Percentiles rank a stretch among this genome's conserved stretches.
phyloP scores from a whole-genome alignment of 1,140 invertebrate species.

The Papilio dardanus region DNA sequence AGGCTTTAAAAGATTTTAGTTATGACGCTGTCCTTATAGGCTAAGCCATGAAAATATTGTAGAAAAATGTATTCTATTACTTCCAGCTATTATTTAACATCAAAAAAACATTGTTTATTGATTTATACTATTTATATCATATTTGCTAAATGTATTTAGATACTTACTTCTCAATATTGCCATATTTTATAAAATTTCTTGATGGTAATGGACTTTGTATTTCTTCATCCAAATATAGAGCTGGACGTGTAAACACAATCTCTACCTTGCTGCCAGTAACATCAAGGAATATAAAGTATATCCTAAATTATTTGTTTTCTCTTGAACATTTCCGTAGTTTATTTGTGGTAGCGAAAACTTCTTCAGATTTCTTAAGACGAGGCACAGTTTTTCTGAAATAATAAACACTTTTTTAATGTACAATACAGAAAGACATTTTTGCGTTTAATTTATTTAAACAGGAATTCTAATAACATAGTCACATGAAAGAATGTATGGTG shows the following conservation, averaged over 20 bases:
- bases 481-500: not conserved
- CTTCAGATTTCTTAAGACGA: conserved; percentile 10
- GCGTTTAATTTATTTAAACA: not conserved
- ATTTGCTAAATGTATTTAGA: no score
- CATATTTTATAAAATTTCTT: not conserved
- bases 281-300: not conserved
- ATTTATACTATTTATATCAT: not conserved
- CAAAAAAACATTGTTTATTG: not conserved
- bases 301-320: not conserved
- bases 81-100: no score
- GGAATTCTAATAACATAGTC: not conserved
- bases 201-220: not conserved
- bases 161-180: not conserved
- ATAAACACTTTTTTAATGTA: not conserved
- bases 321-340: conserved; percentile 8
- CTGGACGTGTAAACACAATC: not conserved
- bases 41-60: not conserved
- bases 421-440: not conserved
- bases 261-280: not conserved
- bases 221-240: not conserved
- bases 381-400: not conserved
- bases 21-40: not conserved
- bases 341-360: not conserved
- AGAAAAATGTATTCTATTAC: no score
- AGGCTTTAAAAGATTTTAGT: not conserved